Conservation (phyloP, 2,797 vertebrate genomes). For the Macroramphosus scolopax region DNA sequence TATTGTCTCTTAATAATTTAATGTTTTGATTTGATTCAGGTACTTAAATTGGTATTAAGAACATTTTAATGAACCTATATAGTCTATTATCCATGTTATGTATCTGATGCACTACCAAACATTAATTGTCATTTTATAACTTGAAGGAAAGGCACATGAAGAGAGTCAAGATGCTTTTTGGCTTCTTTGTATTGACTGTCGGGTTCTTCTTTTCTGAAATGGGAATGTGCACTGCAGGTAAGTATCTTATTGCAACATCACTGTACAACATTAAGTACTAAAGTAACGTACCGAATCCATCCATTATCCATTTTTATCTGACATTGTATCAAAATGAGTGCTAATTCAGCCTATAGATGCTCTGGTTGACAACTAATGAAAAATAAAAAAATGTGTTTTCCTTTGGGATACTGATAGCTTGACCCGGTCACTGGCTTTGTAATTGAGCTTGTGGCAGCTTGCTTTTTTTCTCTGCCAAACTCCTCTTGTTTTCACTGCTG, state of each 20-base stretch:
- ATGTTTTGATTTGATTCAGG: conserved; percentile 5
- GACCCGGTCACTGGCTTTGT: conserved; percentile 42
- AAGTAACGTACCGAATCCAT: too few relatives aligned
- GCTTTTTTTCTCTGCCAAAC: conserved; percentile 52
- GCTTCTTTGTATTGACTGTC: conserved; percentile 44
- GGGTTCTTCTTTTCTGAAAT: conserved; percentile 51
- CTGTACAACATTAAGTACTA: too few relatives aligned
- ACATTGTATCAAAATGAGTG: too few relatives aligned
- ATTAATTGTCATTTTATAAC: conserved; percentile 13
- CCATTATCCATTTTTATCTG: too few relatives aligned
- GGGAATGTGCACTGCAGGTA: conserved; percentile 70
- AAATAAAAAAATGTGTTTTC: not conserved
- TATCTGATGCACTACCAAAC: not conserved
- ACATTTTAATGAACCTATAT: not conserved
- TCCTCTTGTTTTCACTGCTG: conserved; percentile 55
- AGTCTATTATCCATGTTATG: not conserved
- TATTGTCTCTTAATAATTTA: not conserved
- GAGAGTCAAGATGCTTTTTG: conserved; percentile 44
- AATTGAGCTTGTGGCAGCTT: conserved; percentile 36
- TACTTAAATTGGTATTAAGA: conserved; percentile 2
- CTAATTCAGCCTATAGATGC: too few relatives aligned
- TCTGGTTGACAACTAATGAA: too few relatives aligned
- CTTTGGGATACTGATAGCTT: conserved; percentile 14
- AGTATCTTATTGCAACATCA: conserved; percentile 14
- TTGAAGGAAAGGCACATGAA: conserved; percentile 37